A percentile compares a stretch with the other conserved stretches of the same genome.
These are phyloP conservation scores for Ibidorhyncha struthersii DNA, from an alignment of 2,113 vertebrate species.

Conservation along the genomic window DNA sequence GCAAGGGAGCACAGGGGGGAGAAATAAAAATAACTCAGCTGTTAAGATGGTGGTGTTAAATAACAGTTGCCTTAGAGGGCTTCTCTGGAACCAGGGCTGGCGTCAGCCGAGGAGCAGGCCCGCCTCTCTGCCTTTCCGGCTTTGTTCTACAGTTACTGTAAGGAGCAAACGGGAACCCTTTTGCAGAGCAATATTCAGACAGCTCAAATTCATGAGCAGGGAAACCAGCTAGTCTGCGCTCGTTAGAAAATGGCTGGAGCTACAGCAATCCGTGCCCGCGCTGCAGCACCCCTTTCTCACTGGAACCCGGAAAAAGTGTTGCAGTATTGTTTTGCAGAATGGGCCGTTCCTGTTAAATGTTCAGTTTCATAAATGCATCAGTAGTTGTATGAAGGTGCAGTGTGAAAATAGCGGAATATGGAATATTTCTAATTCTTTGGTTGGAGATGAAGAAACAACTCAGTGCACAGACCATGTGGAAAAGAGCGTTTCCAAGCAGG, in stretches of 20 bases:
- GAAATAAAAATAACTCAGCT: not conserved
- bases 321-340: no score
- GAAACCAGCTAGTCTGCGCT: no score
- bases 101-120: no score
- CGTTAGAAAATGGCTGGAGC: accelerated
- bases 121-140: no score
- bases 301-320: no score
- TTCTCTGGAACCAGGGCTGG: no score
- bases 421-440: not conserved
- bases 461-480: not conserved
- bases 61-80: no score
- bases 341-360: not conserved
- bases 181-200: not conserved
- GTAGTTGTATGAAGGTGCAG: not conserved
- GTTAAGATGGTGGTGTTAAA: no score
- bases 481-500: not conserved
- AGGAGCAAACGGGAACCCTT: not conserved
- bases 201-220: not conserved
- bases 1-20: not conserved
- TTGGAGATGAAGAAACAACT: not conserved
- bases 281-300: not conserved
- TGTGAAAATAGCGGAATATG: not conserved
- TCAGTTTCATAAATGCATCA: not conserved
- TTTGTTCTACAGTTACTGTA: not conserved
- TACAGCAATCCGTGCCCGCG: accelerated